phyloP scores from a whole-genome alignment of 2,113 vertebrate genomes.

The Hassar affinis region DNA sequence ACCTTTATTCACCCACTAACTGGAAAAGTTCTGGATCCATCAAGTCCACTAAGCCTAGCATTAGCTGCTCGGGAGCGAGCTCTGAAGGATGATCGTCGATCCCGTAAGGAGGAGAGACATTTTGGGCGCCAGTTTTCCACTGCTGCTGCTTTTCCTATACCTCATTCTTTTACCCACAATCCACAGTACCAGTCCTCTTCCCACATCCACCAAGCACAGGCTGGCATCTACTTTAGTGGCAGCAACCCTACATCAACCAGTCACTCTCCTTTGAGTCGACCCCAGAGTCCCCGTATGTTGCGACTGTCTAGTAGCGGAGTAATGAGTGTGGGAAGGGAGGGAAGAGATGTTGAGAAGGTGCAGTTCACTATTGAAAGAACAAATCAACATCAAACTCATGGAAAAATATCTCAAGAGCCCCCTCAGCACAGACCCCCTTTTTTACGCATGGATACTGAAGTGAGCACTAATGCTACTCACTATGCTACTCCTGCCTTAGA shows the following conservation, averaged over 20 bases:
- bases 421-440: constrained; percentile 70
- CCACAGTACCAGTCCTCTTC: constrained; percentile 62
- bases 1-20: constrained; percentile 90
- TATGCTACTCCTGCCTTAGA: constrained; percentile 53
- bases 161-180: constrained; percentile 65
- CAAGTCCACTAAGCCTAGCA: constrained; percentile 84
- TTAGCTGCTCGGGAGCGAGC: constrained; percentile 85
- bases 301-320: constrained; percentile 62
- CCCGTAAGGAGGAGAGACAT: constrained; percentile 73
- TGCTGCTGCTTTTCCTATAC: constrained; percentile 68
- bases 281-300: constrained; percentile 73
- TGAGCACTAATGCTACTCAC: constrained; percentile 59
- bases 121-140: constrained; percentile 72
- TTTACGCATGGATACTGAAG: constrained; percentile 67
- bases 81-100: constrained; percentile 81
- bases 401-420: constrained; percentile 64
- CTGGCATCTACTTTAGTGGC: constrained; percentile 68
- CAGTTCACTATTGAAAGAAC: constrained; percentile 74
- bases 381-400: constrained; percentile 62
- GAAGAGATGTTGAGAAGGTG: constrained; percentile 73
- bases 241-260: constrained; percentile 63
- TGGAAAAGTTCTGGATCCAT: constrained; percentile 85
- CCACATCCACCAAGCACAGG: constrained; percentile 64
- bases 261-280: constrained; percentile 66
- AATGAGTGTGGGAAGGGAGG: constrained; percentile 57